These are phyloP conservation scores for Nomada ferruginata DNA, from an alignment of 2,888 invertebrate genomes.

Conservation along the genomic window DNA sequence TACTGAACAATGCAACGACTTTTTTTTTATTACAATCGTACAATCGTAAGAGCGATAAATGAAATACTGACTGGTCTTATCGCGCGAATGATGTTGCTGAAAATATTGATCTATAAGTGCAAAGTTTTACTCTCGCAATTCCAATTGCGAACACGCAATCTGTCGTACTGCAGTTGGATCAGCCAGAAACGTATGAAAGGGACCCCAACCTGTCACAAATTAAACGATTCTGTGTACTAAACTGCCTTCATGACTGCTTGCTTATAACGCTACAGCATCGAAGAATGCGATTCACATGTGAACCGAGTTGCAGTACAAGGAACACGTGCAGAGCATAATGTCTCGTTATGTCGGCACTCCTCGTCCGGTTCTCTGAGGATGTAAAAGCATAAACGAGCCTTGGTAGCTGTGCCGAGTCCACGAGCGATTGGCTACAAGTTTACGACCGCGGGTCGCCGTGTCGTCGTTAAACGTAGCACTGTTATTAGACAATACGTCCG, in stretches of 20 bases:
- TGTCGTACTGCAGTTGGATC: not conserved
- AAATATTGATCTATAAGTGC: no score
- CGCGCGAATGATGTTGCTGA: no score
- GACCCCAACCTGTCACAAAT: slow-evolving; percentile 42
- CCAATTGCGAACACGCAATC: not conserved
- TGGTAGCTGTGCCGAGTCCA: slow-evolving; percentile 58
- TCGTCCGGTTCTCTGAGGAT: slow-evolving; percentile 68
- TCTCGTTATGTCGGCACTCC: slow-evolving; percentile 70
- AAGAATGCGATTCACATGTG: slow-evolving; percentile 64
- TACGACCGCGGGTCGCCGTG: slow-evolving; percentile 55
- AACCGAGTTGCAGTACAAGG: slow-evolving; percentile 51
- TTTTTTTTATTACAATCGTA: no score
- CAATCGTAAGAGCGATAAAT: no score
- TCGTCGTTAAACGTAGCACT: slow-evolving; percentile 56
- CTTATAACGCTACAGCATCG: slow-evolving; percentile 41
- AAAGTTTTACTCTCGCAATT: no score
- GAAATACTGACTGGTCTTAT: no score
- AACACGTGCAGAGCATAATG: slow-evolving; percentile 71
- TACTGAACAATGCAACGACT: no score
- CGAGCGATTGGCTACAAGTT: slow-evolving; percentile 62
- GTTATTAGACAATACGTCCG: slow-evolving; percentile 51
- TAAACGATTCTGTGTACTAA: slow-evolving; percentile 49
- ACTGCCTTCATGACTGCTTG: slow-evolving; percentile 32
- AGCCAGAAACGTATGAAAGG: slow-evolving; percentile 17
- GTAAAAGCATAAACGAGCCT: slow-evolving; percentile 65